Base-by-base conservation (phyloP, 2,888 invertebrate species). In the Tenodera sinensis region DNA sequence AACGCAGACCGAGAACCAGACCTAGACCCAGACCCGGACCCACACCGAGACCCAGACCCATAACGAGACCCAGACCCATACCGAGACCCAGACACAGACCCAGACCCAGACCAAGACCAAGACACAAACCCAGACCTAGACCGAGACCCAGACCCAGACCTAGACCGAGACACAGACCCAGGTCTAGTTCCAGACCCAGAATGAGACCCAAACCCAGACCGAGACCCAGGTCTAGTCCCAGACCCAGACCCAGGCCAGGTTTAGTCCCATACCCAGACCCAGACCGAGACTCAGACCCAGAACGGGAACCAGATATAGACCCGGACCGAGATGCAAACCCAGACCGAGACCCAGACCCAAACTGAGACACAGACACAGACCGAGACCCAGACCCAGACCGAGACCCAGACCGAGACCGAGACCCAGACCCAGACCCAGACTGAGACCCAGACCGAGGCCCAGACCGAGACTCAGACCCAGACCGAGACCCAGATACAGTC, bases 221-320 rank as follows among this genome's bases (percentile, higher is more conserved):
- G 84, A 84, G 84, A 14, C 14, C 27, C 84, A n/a, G n/a, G n/a
- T n/a, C n/a, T n/a, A n/a, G n/a, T n/a, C n/a, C n/a, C n/a, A n/a
- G n/a, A n/a, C n/a, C n/a, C n/a, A n/a, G n/a, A n/a, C n/a, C n/a
- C n/a, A n/a, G n/a, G 28, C n/a, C n/a, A 81, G 82, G 25, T 25
- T 25, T 15, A 81, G 82, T 81, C 82, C 25, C 82, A 81, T 20
- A 81, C 82, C 25, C 82, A 81, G 82, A 25, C 25, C 25, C 15
- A 81, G 82, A 25, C 82, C 25, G 15, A 81, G 82, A 81, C 93
- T 91, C 82, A 81, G 82, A 81, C 82, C 82, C 82, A 81, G 82
- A 91, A 91, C 90, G 92, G 92, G 90, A 91, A 91, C 90, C 92
- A 89, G 91, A 90, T 90, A 82, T 91, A 91, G 85, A 89, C 89